These are phyloP conservation scores for Microcebus murinus DNA, from an alignment of 2,113 vertebrate genomes.

Conservation along the genomic window DNA sequence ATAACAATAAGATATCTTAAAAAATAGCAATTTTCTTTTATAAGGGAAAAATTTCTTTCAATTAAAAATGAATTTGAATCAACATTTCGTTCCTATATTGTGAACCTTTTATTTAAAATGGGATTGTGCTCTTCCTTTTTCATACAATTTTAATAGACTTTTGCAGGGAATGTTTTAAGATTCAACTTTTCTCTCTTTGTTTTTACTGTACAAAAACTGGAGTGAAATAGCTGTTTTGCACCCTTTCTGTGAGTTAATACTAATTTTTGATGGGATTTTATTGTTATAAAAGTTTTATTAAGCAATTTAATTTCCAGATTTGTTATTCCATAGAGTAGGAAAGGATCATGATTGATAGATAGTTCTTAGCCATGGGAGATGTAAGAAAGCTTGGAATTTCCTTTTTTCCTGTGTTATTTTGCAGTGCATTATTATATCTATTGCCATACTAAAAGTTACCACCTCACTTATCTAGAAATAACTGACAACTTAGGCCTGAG, in stretches of 20 bases:
- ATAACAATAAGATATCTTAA: conserved; percentile 88
- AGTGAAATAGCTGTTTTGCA: conserved; percentile 17
- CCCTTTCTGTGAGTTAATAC: conserved; percentile 36
- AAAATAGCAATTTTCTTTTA: conserved; percentile 79
- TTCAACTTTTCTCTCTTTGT: conserved; percentile 52
- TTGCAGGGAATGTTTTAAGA: neutral
- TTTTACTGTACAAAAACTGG: conserved; percentile 43
- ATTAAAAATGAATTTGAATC: conserved; percentile 70
- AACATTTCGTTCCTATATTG: conserved; percentile 66
- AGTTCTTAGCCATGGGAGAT: neutral
- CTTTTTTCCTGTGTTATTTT: conserved; percentile 29
- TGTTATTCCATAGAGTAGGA: neutral
- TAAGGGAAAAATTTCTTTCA: conserved; percentile 63
- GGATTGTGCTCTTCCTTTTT: conserved; percentile 41
- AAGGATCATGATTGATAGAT: neutral
- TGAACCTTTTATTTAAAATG: conserved; percentile 63
- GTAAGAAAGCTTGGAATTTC: conserved; percentile 29
- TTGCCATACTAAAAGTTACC: neutral
- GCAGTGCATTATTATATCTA: neutral
- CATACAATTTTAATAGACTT: conserved; percentile 47
- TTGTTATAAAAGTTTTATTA: conserved; percentile 51
- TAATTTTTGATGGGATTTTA: conserved; percentile 61
- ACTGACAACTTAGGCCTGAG: neutral
- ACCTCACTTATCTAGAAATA: neutral
- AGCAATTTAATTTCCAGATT: conserved; percentile 55